Evolutionary conservation across 2,113 vertebrate species (phyloP).

Genomic region (Cynopterus brachyotis): DNA sequence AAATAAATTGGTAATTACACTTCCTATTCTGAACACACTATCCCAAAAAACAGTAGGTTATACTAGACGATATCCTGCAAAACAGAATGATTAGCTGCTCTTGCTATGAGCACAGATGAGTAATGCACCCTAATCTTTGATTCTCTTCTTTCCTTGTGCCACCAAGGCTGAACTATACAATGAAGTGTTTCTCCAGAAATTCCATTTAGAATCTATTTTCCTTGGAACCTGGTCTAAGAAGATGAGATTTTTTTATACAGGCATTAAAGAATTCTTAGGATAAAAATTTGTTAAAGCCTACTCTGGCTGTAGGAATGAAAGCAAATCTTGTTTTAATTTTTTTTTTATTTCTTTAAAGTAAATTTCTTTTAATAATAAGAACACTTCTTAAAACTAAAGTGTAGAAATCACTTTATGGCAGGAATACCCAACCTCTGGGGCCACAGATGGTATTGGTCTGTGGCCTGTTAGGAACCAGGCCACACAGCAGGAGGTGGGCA

Average conservation of each 20-base stretch:
- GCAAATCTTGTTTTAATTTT: neutral
- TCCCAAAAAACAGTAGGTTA: neutral
- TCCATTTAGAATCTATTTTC: neutral
- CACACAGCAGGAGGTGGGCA: no score
- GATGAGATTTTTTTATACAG: neutral
- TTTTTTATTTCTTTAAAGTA: neutral
- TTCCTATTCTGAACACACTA: neutral
- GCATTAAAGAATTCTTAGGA: neutral
- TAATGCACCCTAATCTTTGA: neutral
- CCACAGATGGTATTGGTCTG: no score
- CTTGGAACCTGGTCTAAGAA: neutral
- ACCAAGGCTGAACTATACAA: neutral
- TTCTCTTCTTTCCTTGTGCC: neutral
- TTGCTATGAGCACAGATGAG: neutral
- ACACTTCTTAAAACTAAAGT: neutral
- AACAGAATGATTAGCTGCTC: neutral
- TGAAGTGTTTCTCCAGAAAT: neutral
- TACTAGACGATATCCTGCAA: neutral
- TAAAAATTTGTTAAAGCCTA: neutral
- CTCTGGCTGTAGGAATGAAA: neutral
- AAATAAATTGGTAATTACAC: neutral
- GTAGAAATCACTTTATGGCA: neutral
- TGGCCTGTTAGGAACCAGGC: no score
- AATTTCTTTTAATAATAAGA: neutral
- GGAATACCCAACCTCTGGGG: no score